phyloP scores from a whole-genome alignment of 2,888 invertebrate genomes.

The Leptura quadrifasciata region DNA sequence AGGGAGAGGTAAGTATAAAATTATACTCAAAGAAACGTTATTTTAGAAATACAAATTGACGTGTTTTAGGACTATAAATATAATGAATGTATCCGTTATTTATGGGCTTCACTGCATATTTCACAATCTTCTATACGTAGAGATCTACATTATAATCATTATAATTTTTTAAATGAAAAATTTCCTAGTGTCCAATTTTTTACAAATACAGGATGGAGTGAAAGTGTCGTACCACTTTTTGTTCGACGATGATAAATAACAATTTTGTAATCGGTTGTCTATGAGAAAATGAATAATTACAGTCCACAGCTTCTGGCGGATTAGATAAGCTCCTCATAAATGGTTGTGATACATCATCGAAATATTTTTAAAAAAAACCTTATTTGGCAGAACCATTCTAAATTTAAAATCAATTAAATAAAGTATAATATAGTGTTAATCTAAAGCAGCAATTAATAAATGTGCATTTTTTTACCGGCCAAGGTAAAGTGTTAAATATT shows the following conservation, averaged over 20 bases:
- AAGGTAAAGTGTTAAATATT: not conserved
- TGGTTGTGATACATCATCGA: not conserved
- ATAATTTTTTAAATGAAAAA: not conserved
- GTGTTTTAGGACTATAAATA: too few relatives aligned
- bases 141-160: too few relatives aligned
- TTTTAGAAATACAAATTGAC: too few relatives aligned
- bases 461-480: not conserved
- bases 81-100: too few relatives aligned
- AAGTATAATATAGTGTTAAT: not conserved
- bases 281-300: not conserved
- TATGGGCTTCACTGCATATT: too few relatives aligned
- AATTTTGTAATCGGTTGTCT: not conserved
- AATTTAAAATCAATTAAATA: not conserved
- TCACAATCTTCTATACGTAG: not conserved
- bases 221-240: constrained; percentile 7
- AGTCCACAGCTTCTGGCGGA: not conserved
- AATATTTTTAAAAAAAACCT: not conserved
- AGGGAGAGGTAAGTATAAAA: too few relatives aligned
- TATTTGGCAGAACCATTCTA: not conserved
- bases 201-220: constrained; percentile 3
- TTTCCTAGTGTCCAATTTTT: not conserved
- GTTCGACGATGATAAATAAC: not conserved
- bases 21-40: too few relatives aligned
- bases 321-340: not conserved
- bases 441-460: not conserved